phyloP scores from a whole-genome alignment of 2,888 invertebrate species.

The Ennomos quercinarius region DNA sequence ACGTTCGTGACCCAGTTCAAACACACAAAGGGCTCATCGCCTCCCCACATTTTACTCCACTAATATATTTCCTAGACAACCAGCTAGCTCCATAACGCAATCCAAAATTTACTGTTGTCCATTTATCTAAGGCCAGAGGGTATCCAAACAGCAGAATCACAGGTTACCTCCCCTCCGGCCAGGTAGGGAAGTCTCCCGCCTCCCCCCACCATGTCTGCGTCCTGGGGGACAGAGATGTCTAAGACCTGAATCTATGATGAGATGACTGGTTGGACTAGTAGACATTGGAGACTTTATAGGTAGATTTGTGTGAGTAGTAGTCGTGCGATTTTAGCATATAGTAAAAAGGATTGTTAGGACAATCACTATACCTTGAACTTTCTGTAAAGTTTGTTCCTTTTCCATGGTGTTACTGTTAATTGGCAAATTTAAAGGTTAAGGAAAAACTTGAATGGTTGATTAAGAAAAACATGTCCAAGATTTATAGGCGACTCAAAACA shows the following conservation, averaged over 20 bases:
- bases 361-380: no score
- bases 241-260: slow-evolving; percentile 41
- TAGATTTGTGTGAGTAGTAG: no score
- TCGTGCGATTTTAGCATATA: no score
- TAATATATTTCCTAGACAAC: slow-evolving; percentile 9
- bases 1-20: neutral
- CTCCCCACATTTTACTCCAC: slow-evolving; percentile 10
- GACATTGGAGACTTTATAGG: no score
- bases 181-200: neutral
- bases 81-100: slow-evolving; percentile 35
- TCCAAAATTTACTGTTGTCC: slow-evolving; percentile 46
- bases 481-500: no score
- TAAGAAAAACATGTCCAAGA: no score
- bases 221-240: slow-evolving; percentile 32
- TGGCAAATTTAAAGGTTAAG: no score
- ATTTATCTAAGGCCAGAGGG: slow-evolving; percentile 43
- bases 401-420: no score
- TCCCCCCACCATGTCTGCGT: slow-evolving; percentile 1
- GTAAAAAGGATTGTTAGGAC: no score
- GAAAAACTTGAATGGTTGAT: no score
- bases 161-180: slow-evolving; percentile 18
- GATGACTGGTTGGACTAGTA: slow-evolving; percentile 10
- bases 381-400: no score
- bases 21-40: neutral
- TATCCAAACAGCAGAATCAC: slow-evolving; percentile 40